phyloP scores from a whole-genome alignment of 2,888 invertebrate genomes.

The Toxonevra muliebris region DNA sequence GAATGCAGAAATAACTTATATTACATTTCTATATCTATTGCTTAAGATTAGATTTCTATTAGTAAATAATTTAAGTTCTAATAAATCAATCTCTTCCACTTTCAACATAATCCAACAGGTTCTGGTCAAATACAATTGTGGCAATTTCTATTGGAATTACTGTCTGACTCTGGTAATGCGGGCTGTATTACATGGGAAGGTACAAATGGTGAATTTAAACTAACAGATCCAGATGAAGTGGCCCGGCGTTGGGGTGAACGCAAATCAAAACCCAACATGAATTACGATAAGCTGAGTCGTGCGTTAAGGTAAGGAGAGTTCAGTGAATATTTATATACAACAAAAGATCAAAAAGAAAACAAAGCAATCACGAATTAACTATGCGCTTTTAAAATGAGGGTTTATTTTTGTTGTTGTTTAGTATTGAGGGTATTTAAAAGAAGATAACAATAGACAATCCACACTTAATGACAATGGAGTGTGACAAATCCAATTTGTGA shows the following conservation, averaged over 20 bases:
- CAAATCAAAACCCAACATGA: constrained; percentile 99
- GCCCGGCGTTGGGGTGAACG: constrained; percentile 98
- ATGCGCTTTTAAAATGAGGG: too few species aligned
- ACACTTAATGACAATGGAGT: constrained; percentile 34
- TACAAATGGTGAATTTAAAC: constrained; percentile 97
- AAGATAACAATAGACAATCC: too few species aligned
- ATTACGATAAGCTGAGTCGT: constrained; percentile 98
- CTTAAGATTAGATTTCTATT: not conserved
- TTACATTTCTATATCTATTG: not conserved
- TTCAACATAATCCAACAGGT: constrained; percentile 67
- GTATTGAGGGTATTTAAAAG: too few species aligned
- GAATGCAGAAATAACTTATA: not conserved
- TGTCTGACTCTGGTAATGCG: constrained; percentile 95
- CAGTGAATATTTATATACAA: not conserved
- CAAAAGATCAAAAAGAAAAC: not conserved
- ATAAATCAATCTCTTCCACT: not conserved
- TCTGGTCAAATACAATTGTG: constrained; percentile 98
- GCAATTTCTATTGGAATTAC: constrained; percentile 97
- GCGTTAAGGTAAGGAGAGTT: constrained; percentile 81
- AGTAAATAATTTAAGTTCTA: constrained; percentile 35
- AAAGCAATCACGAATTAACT: not conserved
- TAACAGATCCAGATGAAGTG: constrained; percentile 98
- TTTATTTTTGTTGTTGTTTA: too few species aligned
- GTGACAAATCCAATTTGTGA: constrained; percentile 41
- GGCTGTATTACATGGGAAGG: constrained; percentile 99